Percentiles rank a stretch among this genome's conserved stretches.
Evolutionary conservation across 2,888 invertebrate species (phyloP).

Genomic region (Habrosyne pyritoides): DNA sequence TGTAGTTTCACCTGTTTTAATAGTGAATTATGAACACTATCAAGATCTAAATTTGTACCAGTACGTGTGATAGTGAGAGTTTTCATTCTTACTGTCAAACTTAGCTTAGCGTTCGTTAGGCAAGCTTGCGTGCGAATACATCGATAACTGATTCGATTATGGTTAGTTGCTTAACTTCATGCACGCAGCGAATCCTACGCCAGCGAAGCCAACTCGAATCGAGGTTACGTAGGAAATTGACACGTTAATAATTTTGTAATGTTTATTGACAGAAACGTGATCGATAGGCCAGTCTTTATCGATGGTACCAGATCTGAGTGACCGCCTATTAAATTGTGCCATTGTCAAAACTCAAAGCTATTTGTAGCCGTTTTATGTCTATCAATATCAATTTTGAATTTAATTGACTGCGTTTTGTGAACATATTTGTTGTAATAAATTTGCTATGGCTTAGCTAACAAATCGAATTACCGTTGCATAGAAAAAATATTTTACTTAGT

Average conservation of each 20-base stretch:
- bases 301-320: constrained; percentile 8
- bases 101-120: constrained; percentile 22
- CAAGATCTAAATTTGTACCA: constrained; percentile 43
- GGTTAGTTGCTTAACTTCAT: constrained; percentile 24
- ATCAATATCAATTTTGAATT: neutral
- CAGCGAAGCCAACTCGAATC: constrained; percentile 25
- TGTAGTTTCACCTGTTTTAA: constrained; percentile 55
- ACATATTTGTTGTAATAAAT: neutral
- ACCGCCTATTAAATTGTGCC: constrained; percentile 8
- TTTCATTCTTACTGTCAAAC: constrained; percentile 14
- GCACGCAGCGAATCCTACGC: constrained; percentile 16
- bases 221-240: constrained; percentile 30
- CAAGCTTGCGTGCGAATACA: constrained; percentile 49
- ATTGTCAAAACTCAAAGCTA: constrained; percentile 4
- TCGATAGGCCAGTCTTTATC: constrained; percentile 25
- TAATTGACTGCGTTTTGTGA: neutral
- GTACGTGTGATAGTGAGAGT: constrained; percentile 62
- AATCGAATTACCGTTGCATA: too few relatives aligned
- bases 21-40: constrained; percentile 31
- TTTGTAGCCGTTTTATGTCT: neutral
- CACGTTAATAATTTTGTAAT: constrained; percentile 22
- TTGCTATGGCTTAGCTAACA: neutral
- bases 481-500: too few relatives aligned
- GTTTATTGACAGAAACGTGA: constrained; percentile 40
- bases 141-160: constrained; percentile 40